phyloP scores from a whole-genome alignment of 2,888 invertebrate species.

The Lepidocyrtinus sp. region DNA sequence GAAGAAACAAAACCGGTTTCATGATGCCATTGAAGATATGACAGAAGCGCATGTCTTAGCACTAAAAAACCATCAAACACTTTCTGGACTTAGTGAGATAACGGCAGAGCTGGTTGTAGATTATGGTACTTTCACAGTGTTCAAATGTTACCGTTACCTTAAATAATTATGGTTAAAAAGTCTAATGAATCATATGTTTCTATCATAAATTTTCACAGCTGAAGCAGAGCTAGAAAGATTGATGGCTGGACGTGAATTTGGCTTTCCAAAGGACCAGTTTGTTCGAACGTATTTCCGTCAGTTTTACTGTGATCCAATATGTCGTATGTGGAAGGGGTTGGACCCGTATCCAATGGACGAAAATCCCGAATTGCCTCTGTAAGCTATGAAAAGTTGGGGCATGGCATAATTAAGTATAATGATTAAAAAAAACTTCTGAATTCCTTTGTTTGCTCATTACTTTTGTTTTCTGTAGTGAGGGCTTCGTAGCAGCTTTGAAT shows the following conservation, averaged over 20 bases:
- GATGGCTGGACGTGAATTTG: not conserved
- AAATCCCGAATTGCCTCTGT: constrained; percentile 3
- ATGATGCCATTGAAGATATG: constrained; percentile 48
- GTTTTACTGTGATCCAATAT: constrained; percentile 53
- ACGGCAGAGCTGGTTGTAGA: not conserved
- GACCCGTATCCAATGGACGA: constrained; percentile 36
- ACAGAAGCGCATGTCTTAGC: constrained; percentile 37
- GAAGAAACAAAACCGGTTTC: constrained; percentile 27
- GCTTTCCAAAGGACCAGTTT: not conserved
- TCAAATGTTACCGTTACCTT: not conserved
- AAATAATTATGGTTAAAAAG: not conserved
- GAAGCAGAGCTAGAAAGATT: constrained; percentile 37
- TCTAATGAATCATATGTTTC: not conserved
- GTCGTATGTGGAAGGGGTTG: constrained; percentile 51
- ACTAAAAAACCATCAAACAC: constrained; percentile 26
- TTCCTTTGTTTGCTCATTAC: not conserved
- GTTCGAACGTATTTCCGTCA: constrained; percentile 36
- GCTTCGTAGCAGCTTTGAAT: constrained; percentile 59
- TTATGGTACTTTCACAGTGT: constrained; percentile 20
- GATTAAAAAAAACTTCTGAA: not conserved
- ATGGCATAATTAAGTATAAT: too few species aligned
- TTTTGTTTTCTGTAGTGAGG: constrained; percentile 37
- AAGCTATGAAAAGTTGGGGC: constrained; percentile 12
- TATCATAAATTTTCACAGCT: constrained; percentile 20
- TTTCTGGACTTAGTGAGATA: constrained; percentile 12